These are phyloP conservation scores for Litocranius walleri DNA, from an alignment of 2,113 vertebrate genomes.

Conservation along the genomic window DNA sequence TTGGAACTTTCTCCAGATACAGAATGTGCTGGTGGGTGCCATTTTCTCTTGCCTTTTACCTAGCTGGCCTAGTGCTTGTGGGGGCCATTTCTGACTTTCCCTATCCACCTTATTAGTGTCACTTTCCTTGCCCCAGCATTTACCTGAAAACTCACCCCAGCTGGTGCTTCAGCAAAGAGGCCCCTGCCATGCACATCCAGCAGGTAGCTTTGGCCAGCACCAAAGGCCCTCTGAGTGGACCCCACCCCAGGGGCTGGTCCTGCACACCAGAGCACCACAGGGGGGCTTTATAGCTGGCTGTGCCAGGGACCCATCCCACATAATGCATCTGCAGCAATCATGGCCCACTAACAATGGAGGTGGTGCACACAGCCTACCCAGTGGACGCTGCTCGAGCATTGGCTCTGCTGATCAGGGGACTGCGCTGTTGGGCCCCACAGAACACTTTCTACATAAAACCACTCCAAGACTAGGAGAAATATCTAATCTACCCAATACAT, in stretches of 20 bases:
- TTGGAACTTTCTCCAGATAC: neutral
- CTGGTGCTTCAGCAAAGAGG: neutral
- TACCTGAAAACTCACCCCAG: neutral
- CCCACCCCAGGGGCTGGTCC: neutral
- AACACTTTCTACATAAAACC: neutral
- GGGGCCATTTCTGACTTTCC: neutral
- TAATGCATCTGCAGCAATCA: neutral
- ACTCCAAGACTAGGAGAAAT: neutral
- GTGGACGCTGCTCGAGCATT: fast-evolving
- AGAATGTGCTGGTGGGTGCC: neutral
- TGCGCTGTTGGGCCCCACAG: neutral
- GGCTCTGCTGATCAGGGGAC: neutral
- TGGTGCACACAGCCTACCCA: fast-evolving
- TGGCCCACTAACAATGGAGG: neutral
- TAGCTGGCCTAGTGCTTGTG: neutral
- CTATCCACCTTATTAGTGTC: neutral
- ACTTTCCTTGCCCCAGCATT: neutral
- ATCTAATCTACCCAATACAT: neutral
- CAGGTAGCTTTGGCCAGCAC: neutral
- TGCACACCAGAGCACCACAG: neutral
- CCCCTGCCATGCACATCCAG: neutral
- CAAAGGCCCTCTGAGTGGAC: neutral
- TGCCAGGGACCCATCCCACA: neutral
- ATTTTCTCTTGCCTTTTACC: neutral
- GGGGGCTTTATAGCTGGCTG: neutral